A percentile compares a stretch with the other conserved stretches of the same genome.
These are phyloP conservation scores for Saxidomus purpurata DNA, from an alignment of 1,140 invertebrate genomes.

Conservation along the genomic window DNA sequence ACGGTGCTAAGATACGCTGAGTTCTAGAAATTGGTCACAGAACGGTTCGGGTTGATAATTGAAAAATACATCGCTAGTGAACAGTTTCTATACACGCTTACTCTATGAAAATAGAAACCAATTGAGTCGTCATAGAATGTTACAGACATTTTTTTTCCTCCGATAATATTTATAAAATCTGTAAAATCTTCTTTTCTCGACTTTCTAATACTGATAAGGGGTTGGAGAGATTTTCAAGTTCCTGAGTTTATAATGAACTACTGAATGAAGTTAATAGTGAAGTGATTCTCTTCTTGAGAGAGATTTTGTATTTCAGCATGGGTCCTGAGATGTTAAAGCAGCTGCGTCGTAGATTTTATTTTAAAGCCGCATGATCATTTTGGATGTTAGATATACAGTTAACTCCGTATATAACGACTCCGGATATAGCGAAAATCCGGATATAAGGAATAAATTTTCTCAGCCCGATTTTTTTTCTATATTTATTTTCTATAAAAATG, in stretches of 20 bases:
- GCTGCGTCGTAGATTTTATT: too few species aligned
- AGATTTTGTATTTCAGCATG: not conserved
- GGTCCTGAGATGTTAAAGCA: too few species aligned
- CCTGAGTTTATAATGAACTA: not conserved
- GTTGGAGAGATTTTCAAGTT: not conserved
- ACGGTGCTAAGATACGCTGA: conserved; percentile 31
- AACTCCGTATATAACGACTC: too few species aligned
- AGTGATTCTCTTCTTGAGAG: not conserved
- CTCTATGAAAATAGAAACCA: not conserved
- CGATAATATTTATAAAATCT: conserved; percentile 15
- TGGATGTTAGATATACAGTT: too few species aligned
- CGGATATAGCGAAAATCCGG: too few species aligned
- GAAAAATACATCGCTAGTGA: conserved; percentile 1
- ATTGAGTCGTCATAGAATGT: not conserved
- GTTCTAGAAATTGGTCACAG: conserved; percentile 34
- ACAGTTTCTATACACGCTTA: not conserved
- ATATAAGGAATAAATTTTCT: too few species aligned
- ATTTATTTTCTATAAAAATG: too few species aligned
- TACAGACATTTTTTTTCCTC: not conserved
- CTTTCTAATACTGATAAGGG: not conserved
- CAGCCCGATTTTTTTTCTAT: too few species aligned
- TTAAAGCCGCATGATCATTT: too few species aligned
- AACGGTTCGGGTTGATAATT: not conserved
- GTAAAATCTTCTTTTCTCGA: not conserved
- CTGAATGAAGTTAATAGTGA: not conserved